Conservation (phyloP, 2,797 vertebrate genomes). For the Takifugu rubripes region DNA sequence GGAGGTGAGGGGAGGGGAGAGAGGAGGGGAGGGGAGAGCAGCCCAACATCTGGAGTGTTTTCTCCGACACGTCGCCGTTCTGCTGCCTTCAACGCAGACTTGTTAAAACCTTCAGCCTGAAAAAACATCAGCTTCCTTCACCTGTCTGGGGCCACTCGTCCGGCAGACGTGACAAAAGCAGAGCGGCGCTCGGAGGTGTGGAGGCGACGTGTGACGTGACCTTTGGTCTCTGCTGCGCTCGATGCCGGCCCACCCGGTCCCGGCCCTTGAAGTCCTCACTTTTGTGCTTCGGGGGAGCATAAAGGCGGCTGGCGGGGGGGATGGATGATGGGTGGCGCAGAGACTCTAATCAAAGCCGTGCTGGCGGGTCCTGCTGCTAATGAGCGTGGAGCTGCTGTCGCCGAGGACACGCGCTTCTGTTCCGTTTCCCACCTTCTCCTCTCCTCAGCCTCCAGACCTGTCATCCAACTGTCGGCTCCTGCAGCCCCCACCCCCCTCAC, state of each 20-base stretch:
- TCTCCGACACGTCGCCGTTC: background rate
- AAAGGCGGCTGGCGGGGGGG: background rate
- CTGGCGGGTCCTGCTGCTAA: conserved; percentile 43
- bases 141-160: conserved; percentile 7
- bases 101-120: background rate
- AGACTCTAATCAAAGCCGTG: conserved; percentile 15
- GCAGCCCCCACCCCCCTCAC: conserved; percentile 1
- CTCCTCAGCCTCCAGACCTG: conserved; percentile 20
- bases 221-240: conserved; percentile 21
- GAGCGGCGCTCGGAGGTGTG: conserved; percentile 15
- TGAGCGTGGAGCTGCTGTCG: conserved; percentile 27
- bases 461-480: conserved; percentile 12
- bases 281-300: conserved; percentile 1
- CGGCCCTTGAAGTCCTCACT: background rate
- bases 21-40: background rate
- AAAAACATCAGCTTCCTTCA: background rate
- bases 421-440: conserved; percentile 29
- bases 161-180: conserved; percentile 8
- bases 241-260: background rate
- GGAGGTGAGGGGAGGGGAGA: no score
- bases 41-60: background rate
- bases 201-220: conserved; percentile 12
- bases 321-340: conserved; percentile 3
- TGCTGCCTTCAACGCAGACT: background rate
- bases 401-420: conserved; percentile 39